These are phyloP conservation scores for Caenorhabditis virilis DNA, from an alignment of 2,888 invertebrate species.

Conservation along the genomic window DNA sequence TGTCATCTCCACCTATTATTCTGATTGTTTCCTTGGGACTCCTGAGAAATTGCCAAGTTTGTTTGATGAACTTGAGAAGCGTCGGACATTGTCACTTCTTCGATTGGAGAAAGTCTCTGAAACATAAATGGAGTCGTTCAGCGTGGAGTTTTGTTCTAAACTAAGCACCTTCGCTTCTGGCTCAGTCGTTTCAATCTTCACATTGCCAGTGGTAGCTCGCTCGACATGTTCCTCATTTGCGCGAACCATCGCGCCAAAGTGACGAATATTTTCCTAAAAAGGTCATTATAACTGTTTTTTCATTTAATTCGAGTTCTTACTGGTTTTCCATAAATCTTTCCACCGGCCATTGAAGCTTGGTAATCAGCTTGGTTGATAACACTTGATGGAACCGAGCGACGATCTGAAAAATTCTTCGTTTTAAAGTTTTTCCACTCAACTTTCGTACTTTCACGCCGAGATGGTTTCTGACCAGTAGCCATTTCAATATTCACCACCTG, in stretches of 20 bases:
- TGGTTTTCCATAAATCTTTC: conserved; percentile 31
- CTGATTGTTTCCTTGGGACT: too few relatives aligned
- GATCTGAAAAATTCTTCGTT: not conserved
- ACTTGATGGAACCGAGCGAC: conserved; percentile 1
- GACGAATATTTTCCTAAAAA: conserved; percentile 32
- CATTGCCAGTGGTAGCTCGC: too few relatives aligned
- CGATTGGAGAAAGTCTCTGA: too few relatives aligned
- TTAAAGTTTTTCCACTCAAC: not conserved
- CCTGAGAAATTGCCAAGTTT: conserved; percentile 5
- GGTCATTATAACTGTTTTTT: not conserved
- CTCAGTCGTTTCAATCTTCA: too few relatives aligned
- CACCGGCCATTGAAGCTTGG: conserved; percentile 24
- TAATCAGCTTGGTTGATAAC: conserved; percentile 33
- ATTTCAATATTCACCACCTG: conserved; percentile 38
- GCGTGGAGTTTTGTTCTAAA: too few relatives aligned
- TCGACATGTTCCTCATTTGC: conserved; percentile 32
- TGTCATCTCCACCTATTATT: too few relatives aligned
- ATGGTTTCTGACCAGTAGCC: conserved; percentile 29
- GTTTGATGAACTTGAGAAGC: too few relatives aligned
- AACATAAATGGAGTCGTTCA: too few relatives aligned
- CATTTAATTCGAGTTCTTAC: conserved; percentile 1
- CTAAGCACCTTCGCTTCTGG: too few relatives aligned
- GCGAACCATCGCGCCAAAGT: conserved; percentile 27
- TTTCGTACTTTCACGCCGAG: not conserved
- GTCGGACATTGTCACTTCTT: too few relatives aligned